Conservation (phyloP, 2,888 invertebrate genomes). For the Patella ulyssiponensis region DNA sequence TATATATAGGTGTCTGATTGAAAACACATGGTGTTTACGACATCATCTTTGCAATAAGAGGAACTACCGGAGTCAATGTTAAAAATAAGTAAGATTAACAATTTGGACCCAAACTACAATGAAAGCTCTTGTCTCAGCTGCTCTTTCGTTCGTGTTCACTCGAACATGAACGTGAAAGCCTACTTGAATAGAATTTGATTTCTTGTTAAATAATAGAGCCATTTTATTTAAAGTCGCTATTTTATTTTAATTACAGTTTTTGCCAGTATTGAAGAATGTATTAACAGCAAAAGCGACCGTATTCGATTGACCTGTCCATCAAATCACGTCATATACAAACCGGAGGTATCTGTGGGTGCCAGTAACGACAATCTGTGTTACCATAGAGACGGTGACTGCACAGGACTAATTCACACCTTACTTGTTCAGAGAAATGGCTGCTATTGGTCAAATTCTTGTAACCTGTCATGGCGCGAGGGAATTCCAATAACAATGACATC, state of each 20-base stretch:
- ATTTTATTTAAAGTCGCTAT: too few species aligned
- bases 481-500: conserved; percentile 35
- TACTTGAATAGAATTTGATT: too few species aligned
- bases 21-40: too few species aligned
- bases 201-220: too few species aligned
- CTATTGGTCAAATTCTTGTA: conserved; percentile 43
- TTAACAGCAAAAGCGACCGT: conserved; percentile 16
- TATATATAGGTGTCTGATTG: too few species aligned
- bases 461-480: conserved; percentile 36
- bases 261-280: conserved; percentile 16
- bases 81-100: too few species aligned
- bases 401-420: conserved; percentile 38
- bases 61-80: too few species aligned
- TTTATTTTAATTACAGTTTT: not conserved
- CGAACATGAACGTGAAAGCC: too few species aligned
- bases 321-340: conserved; percentile 30
- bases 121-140: too few species aligned
- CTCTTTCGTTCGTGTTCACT: too few species aligned
- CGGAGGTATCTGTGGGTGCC: conserved; percentile 23
- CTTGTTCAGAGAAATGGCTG: conserved; percentile 43
- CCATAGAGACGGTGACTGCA: conserved; percentile 30
- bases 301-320: conserved; percentile 25
- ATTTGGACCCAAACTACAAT: too few species aligned
- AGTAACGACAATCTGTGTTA: conserved; percentile 23
- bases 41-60: too few species aligned